Evolutionary conservation across 2,888 invertebrate species (phyloP), one percentile per base, ranked within the genome.

Genomic region (Chrysotoxum bicinctum): DNA sequence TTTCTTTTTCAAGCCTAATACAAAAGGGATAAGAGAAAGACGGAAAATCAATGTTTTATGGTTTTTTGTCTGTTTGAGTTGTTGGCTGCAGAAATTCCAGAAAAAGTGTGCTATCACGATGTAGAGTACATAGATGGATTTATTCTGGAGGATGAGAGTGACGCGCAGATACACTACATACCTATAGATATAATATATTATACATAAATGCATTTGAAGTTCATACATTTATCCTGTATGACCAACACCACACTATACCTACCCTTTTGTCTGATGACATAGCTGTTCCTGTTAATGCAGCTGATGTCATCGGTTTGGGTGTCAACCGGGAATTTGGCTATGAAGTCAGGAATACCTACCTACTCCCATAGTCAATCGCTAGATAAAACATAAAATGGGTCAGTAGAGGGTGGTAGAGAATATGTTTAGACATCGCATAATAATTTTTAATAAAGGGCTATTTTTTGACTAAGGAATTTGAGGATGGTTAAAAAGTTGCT

Each of bases 331-430:
- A 84, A 72, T 79, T 84, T 68, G 79, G 66, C 64, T 79, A 70
- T 45, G 26, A 74, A 74, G 52, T 69, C 56, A 64, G 62, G 3
- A 35, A 16, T 48, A 30, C 56, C 60, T 64, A 70, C 32, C 62
- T 56, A 30, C 56, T 23, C n/a, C 40, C 62, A 45, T 64, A 43
- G 16, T 37, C 37, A 48, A 16, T 40, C 40, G 23, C 56, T 58
- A 66, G 72, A 66, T 43, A 77, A 19, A n/a, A 58, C 9, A 77
- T 85, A 80, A 85, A 80, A 62, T 85, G 85, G 85, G 85, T 85
- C 85, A 85, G 85, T 85, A 80, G 85, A 80, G 73, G 85, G 85
- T 76, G 80, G 68, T 69, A 68, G n/a, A 50, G 35, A 60, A 64
- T 62, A 56, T 56, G 14, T 76, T 72, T 54, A 66, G 58, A 35